Evolutionary conservation across 2,113 vertebrate genomes (phyloP), one percentile per base, ranked within the genome.

Genomic region (Galemys pyrenaicus): DNA sequence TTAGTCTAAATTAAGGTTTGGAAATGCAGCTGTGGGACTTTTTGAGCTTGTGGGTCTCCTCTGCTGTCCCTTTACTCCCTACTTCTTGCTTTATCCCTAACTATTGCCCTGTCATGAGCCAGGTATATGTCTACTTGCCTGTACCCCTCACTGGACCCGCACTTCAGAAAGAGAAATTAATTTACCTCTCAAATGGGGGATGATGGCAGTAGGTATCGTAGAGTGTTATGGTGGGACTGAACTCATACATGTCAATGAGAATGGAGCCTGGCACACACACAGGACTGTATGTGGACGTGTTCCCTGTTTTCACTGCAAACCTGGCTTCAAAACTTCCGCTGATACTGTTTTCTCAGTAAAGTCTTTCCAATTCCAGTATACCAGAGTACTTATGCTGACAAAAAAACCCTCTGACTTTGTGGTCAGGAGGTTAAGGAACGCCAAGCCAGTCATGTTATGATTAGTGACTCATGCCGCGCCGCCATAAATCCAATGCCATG

Each of bases 231-330:
- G 24, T 58, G 71, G n/a, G 49, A 17, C 11, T 19, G 44, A 75
- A 24, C 28, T 30, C 9, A 26, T 17, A 5, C 5, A 0, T 35
- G 28, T 11, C 1, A 54, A 8, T 12, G 32, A 2, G 51, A 35
- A 54, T 32, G 2, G 35, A 12, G 4, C 32, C 26, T 3, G 9
- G n/a, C 44, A 10, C 58, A 39, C 4, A 11, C 6, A 11, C 26
- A 17, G 8, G 5, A 58, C 39, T 41, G 3, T 62, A 62, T 19
- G 28, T 44, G 6, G 22, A 1, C 37, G 11, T 30, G 12, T 5
- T 30, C 46, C 20, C 46, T 17, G 46, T 28, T 65, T 46, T 37
- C 26, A 64, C 65, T 54, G n/a, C 41, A 28, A 75, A n/a, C 9
- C n/a, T 49, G 39, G 41, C 67, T 8, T 78, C 62, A 68, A 49